Evolutionary conservation across 2,888 invertebrate species (phyloP), one percentile per base, ranked within the genome.

Genomic region (Trichopria drosophilae): DNA sequence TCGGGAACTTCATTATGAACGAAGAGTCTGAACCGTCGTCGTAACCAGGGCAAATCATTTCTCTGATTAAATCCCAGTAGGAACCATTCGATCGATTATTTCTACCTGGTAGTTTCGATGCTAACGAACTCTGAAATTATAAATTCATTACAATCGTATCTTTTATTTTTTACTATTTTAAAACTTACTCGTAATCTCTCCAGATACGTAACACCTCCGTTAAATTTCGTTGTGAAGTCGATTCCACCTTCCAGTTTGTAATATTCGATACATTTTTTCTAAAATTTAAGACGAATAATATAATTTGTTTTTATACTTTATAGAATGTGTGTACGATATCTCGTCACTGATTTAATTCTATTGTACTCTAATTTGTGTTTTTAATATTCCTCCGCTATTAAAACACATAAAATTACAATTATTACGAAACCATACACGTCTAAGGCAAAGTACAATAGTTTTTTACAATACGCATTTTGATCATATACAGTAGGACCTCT

Each of bases 261-360:
- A 75, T 92, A 93, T 61, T 91, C 89, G 10, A 89, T 86, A 67
- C 90, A 86, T 67, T 86, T 84, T 75, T 87, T 85, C 80, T 82
- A 68, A 20, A 76, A 64, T n/a, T n/a, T n/a, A n/a, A n/a, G n/a
- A 39, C 3, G 47, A 44, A 45, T 26, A 16, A 40, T 36, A 51
- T 28, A 44, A 12, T 10, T 15, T 34, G 34, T 31, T 5, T 1
- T 1, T 7, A 26, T 29, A 9, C 24, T 24, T 24, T 9, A 24
- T 32, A 10, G 32, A 32, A 32, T 6, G 12, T 32, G 12, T n/a
- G n/a, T n/a, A n/a, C n/a, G n/a, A n/a, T n/a, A n/a, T n/a, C n/a
- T n/a, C n/a, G n/a, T n/a, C n/a, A n/a, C n/a, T n/a, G n/a, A n/a
- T n/a, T n/a, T n/a, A n/a, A n/a, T n/a, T n/a, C n/a, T n/a, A n/a